These are phyloP conservation scores for Holacanthella duospinosa DNA, from an alignment of 2,888 invertebrate genomes.

Conservation along the genomic window DNA sequence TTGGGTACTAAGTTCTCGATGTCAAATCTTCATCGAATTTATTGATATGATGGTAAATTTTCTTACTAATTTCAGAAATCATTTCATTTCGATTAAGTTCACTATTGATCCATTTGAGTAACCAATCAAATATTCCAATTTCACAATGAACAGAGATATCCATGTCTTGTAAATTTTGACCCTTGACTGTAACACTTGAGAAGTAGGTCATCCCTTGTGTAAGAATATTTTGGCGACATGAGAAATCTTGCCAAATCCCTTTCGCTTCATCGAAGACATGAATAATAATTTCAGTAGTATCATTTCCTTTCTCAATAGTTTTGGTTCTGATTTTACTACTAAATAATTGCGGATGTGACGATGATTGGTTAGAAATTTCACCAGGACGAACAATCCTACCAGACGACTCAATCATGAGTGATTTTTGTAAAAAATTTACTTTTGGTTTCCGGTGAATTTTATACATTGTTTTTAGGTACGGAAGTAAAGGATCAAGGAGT, in stretches of 20 bases:
- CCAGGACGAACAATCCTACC: no score
- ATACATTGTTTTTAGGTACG: slow-evolving; percentile 20
- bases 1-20: no score
- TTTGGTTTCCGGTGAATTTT: no score
- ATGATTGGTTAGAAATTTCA: no score
- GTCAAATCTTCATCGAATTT: no score
- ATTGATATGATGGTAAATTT: slow-evolving; percentile 6
- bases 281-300: slow-evolving; percentile 63
- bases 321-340: no score
- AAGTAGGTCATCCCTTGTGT: slow-evolving; percentile 92
- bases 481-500: slow-evolving; percentile 32
- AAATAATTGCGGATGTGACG: no score
- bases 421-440: neutral
- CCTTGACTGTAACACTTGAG: slow-evolving; percentile 63
- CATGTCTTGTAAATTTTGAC: slow-evolving; percentile 74
- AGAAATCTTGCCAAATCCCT: slow-evolving; percentile 75
- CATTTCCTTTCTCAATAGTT: neutral
- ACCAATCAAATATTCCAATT: slow-evolving; percentile 89
- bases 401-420: no score
- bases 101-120: slow-evolving; percentile 75
- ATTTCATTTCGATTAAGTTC: neutral
- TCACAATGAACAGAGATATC: slow-evolving; percentile 96
- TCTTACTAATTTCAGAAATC: neutral
- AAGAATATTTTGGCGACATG: slow-evolving; percentile 73
- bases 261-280: slow-evolving; percentile 93